Base-by-base conservation (phyloP, 2,888 invertebrate species). In the Eristalis arbustorum region DNA sequence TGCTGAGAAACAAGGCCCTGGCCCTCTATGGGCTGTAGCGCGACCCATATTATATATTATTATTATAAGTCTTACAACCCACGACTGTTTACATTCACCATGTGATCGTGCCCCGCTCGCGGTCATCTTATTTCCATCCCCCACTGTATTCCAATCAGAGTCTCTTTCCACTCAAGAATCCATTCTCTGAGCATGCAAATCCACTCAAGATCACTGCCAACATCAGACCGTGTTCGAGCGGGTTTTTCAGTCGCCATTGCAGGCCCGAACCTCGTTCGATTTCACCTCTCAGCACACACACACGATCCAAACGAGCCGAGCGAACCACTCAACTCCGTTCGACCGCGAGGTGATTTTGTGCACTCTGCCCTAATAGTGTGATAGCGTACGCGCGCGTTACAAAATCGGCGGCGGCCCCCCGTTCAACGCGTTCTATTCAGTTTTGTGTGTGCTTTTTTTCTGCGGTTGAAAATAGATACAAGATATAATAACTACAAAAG, bases 321-420 rank as follows among this genome's bases (percentile, higher is more conserved):
- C 23, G 25, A 59, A 59, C 77, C 69, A 63, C 69, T 77, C 49
- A 31, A 22, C 63, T 22, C 31, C 37, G 34, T 18, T 13, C 63
- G 31, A 64, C 77, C 71, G 71, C 82, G 87, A 87, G 85, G 82
- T 87, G 87, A 79, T 79, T 85, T 83, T 75, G 75, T 87, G 78
- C 79, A 75, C 83, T 76, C 25, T 75, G 83, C 75, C 87, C 78
- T 78, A 83, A 82, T 87, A 87, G 87, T 87, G 78, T 87, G 82
- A 79, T 83, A 82, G 67, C 83, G 78, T 83, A 87, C 87, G 87
- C 83, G 87, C 87, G 83, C 87, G 78, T 82, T 87, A 83, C 87
- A 78, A 78, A 87, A 87, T 62, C 77, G 67, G 69, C 71, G 49
- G 49, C 18, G 18, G n/a, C 82, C 79, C 77, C 75, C 81, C 75